Evolutionary conservation across 2,113 vertebrate species (phyloP), one percentile per base, ranked within the genome.

Genomic region (Cyprinus carpio): DNA sequence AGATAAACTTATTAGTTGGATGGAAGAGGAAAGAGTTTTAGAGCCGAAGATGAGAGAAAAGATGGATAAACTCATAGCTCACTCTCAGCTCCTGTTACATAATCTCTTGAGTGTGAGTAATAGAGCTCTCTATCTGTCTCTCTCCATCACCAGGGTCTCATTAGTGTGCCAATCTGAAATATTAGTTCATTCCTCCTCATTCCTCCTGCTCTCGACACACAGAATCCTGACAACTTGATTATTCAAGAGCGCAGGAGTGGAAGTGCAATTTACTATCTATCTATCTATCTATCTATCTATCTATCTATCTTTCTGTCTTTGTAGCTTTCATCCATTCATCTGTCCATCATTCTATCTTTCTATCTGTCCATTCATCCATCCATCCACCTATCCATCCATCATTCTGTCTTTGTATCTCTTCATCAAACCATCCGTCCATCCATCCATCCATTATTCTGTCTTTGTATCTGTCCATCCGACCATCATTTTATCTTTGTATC

Each of bases 41-140:
- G 54, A 69, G 46, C n/a, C 4, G 16, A 62, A 40, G 49, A 29
- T 43, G 46, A 81, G 25, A 79, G 75, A 31, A 37, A 71, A 65
- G 7, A 67, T 40, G 75, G 75, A 67, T 56, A 49, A 34, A 80
- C 75, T 67, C 81, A 84, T 56, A 75, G 43, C 23, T 87, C 77
- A 76, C 29, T 76, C 83, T 65, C 75, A 34, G n/a, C 40, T 31
- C 16, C 40, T 51, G 84, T 88, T 88, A 86, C 67, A 76, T 84
- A 84, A 88, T 76, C 84, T n/a, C 71, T 72, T 77, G 74, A 65
- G 31, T 20, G 81, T 10, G 81, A 86, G 75, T 86, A 86, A 88
- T 83, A 62, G 31, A 23, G 49, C 81, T 80, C 54, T 74, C 74
- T 74, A 62, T 83, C 18, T 23, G 23, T 81, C 82, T 72, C 51